These are phyloP conservation scores for Erebia epiphron DNA, from an alignment of 2,888 invertebrate genomes.

Conservation along the genomic window DNA sequence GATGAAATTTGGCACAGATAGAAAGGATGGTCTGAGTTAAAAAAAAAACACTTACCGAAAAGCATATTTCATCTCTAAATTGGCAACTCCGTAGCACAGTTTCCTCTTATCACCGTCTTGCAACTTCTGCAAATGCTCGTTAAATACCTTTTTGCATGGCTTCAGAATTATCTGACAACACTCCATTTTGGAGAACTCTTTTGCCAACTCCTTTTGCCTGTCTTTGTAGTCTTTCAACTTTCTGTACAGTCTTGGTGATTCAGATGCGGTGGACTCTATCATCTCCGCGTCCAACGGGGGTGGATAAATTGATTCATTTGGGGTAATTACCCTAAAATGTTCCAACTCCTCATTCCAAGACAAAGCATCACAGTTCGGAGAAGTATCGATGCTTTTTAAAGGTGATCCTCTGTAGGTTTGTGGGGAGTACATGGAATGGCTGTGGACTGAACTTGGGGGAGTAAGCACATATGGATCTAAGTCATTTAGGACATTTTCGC, in stretches of 20 bases:
- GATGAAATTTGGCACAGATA: too few relatives aligned
- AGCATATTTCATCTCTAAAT: conserved; percentile 57
- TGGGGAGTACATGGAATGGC: not conserved
- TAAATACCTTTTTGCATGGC: conserved; percentile 57
- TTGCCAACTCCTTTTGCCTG: conserved; percentile 63
- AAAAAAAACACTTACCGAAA: conserved; percentile 54
- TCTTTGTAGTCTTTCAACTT: conserved; percentile 65
- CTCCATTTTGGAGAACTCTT: conserved; percentile 59
- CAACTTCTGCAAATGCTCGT: conserved; percentile 56
- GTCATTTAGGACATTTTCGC: not conserved
- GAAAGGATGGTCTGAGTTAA: not conserved
- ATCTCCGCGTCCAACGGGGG: not conserved
- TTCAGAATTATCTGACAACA: conserved; percentile 61
- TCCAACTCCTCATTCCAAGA: conserved; percentile 7
- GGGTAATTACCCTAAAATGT: not conserved
- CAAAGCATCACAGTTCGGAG: not conserved
- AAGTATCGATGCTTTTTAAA: not conserved
- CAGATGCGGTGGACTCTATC: not conserved
- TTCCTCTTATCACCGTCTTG: conserved; percentile 52
- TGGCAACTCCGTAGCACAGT: conserved; percentile 59
- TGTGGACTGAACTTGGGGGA: conserved; percentile 4
- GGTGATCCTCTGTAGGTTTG: not conserved
- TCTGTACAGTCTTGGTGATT: conserved; percentile 32
- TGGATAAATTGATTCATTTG: not conserved
- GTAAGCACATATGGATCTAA: not conserved